Evolutionary conservation across 1,140 invertebrate species (phyloP).

Genomic region (Trachymyrmex septentrionalis): DNA sequence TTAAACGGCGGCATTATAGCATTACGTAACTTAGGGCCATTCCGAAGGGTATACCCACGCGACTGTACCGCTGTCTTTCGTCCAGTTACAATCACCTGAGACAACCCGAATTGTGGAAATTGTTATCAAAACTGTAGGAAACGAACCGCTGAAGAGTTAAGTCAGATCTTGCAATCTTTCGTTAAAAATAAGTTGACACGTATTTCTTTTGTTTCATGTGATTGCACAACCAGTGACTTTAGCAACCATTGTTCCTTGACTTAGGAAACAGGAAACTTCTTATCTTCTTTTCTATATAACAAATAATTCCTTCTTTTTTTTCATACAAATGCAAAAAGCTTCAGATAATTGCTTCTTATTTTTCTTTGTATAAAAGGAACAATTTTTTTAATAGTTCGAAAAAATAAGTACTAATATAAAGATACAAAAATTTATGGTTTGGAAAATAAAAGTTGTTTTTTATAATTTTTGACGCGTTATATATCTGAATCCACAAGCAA

Average conservation of each 20-base stretch:
- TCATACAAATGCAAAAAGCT: background rate
- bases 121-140: background rate
- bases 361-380: background rate
- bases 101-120: slow-evolving; percentile 20
- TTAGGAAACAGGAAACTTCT: background rate
- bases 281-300: too few relatives aligned
- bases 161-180: background rate
- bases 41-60: slow-evolving; percentile 85
- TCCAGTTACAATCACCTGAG: slow-evolving; percentile 58
- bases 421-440: too few relatives aligned
- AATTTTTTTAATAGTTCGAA: background rate
- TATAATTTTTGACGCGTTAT: too few relatives aligned
- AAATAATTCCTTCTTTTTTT: background rate
- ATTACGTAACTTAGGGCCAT: slow-evolving; percentile 86
- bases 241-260: background rate
- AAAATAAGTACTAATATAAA: background rate
- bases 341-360: background rate
- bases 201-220: background rate
- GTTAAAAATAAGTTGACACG: background rate
- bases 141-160: background rate
- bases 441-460: too few relatives aligned
- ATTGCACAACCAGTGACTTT: background rate
- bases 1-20: slow-evolving; percentile 85
- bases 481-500: too few relatives aligned
- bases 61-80: slow-evolving; percentile 70